Conservation (phyloP, 2,797 vertebrate species). For the Poeciliopsis infans region DNA sequence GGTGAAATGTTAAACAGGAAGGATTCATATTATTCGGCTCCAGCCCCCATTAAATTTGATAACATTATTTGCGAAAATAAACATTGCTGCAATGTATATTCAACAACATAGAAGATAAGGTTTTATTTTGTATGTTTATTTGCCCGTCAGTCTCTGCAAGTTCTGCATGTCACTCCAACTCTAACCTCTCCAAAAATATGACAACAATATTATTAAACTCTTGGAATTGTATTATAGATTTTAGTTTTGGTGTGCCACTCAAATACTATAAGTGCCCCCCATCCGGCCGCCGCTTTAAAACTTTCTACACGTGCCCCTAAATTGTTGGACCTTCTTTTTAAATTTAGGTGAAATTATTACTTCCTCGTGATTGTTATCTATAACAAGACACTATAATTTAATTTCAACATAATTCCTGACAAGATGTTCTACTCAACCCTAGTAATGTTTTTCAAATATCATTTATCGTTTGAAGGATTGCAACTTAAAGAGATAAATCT, state of each 20-base stretch:
- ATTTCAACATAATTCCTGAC: constrained; percentile 27
- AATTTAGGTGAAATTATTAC: neutral
- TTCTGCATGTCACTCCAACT: neutral
- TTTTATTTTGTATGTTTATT: neutral
- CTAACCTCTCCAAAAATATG: neutral
- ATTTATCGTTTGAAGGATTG: constrained; percentile 71
- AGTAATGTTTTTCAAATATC: constrained; percentile 49
- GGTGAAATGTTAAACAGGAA: constrained; percentile 45
- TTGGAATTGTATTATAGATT: neutral
- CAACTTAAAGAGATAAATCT: constrained; percentile 77
- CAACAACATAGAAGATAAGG: neutral
- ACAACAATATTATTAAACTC: neutral
- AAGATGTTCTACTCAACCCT: constrained; percentile 18
- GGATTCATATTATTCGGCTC: constrained; percentile 26
- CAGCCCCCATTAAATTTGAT: neutral
- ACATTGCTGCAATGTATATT: neutral
- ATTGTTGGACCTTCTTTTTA: neutral
- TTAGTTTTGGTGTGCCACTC: neutral
- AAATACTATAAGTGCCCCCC: neutral
- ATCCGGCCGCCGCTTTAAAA: neutral
- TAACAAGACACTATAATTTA: constrained; percentile 26
- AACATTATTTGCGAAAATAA: neutral
- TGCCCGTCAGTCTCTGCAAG: neutral
- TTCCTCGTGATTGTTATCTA: constrained; percentile 30
- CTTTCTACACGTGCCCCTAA: neutral